Evolutionary conservation across 2,888 invertebrate genomes (phyloP).

Genomic region (Ophonus ardosiacus): DNA sequence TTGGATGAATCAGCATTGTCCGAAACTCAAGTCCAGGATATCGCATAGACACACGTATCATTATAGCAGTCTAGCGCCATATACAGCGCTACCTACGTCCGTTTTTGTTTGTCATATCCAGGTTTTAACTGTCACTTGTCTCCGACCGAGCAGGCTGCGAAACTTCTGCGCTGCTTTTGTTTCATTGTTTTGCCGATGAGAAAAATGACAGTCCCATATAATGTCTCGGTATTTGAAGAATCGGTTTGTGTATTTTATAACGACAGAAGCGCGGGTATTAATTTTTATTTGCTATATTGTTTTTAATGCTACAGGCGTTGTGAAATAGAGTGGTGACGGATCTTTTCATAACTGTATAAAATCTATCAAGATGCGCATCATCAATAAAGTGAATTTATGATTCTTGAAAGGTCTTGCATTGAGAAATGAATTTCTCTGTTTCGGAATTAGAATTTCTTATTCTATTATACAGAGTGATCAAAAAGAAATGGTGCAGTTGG

Average conservation of each 20-base stretch:
- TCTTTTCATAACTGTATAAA: slow-evolving; percentile 10
- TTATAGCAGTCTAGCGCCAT: slow-evolving; percentile 33
- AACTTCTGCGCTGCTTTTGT: slow-evolving; percentile 25
- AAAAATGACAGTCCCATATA: slow-evolving; percentile 29
- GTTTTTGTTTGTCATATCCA: slow-evolving; percentile 50
- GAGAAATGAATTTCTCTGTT: no score
- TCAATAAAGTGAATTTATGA: neutral
- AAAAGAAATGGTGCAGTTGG: no score
- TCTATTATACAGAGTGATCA: no score
- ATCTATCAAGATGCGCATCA: slow-evolving; percentile 1
- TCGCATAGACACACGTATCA: slow-evolving; percentile 27
- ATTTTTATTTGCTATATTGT: slow-evolving; percentile 33
- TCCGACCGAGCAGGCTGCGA: slow-evolving; percentile 30
- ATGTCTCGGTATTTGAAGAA: slow-evolving; percentile 32
- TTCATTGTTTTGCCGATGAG: slow-evolving; percentile 39
- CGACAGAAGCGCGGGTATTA: slow-evolving; percentile 11
- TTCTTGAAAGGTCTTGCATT: no score
- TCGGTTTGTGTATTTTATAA: slow-evolving; percentile 9
- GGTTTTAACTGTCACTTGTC: slow-evolving; percentile 43
- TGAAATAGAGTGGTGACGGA: neutral
- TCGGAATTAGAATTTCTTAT: no score
- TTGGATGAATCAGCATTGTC: slow-evolving; percentile 9
- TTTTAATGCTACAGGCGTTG: neutral
- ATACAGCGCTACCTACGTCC: slow-evolving; percentile 46
- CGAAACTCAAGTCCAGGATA: neutral